phyloP scores from a whole-genome alignment of 2,113 vertebrate genomes.

The Oenanthe melanoleuca region DNA sequence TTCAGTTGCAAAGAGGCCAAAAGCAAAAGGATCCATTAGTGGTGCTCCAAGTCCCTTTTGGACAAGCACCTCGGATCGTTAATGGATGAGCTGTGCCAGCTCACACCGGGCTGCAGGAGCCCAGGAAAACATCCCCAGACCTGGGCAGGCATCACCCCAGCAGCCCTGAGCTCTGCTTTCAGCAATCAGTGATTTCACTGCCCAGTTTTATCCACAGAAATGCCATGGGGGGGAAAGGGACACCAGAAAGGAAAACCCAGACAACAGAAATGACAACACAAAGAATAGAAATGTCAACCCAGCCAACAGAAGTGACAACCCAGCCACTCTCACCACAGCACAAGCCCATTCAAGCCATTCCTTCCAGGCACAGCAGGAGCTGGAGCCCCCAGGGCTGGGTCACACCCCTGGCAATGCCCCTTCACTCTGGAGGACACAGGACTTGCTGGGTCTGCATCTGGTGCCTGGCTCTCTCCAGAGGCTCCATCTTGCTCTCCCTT shows the following conservation, averaged over 20 bases:
- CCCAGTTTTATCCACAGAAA: neutral
- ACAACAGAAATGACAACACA: neutral
- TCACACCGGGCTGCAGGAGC: neutral
- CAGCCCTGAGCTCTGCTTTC: neutral
- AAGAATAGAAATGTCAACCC: neutral
- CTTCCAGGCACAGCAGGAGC: neutral
- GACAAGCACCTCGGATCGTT: constrained; percentile 23
- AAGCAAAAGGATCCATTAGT: constrained; percentile 70
- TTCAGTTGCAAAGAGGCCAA: constrained; percentile 63
- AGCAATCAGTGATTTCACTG: neutral
- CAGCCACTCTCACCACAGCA: neutral
- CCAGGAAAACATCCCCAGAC: neutral
- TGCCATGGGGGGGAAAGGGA: neutral
- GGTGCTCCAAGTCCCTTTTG: constrained; percentile 33
- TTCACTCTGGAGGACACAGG: neutral
- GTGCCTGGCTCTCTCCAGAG: neutral
- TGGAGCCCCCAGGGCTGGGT: neutral
- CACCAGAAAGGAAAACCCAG: neutral
- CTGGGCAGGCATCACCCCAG: neutral
- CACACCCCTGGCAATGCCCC: neutral
- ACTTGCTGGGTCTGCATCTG: neutral
- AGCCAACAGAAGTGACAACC: neutral
- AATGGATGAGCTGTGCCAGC: constrained; percentile 55
- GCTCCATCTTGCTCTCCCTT: neutral
- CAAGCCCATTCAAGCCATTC: neutral